A percentile compares a stretch with the other conserved stretches of the same genome.
Evolutionary conservation across 2,888 invertebrate genomes (phyloP).

Genomic region (Hybos culiciformis): DNA sequence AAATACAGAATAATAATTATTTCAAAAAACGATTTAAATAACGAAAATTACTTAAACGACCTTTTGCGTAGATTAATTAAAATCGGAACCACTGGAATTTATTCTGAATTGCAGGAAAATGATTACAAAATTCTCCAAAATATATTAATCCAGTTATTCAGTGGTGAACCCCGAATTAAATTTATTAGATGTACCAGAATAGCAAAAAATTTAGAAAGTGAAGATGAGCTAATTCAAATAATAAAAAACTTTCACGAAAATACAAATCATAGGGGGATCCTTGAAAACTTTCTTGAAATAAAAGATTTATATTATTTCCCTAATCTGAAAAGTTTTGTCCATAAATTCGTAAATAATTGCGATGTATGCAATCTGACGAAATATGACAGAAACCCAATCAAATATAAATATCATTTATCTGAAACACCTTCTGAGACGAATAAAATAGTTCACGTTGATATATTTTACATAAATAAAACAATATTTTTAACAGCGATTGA

Average conservation of each 20-base stretch:
- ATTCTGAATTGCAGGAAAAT: neutral
- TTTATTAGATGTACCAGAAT: too few species aligned
- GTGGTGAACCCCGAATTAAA: too few species aligned
- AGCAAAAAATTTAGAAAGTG: too few species aligned
- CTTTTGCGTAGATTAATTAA: neutral
- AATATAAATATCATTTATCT: neutral
- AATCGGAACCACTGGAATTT: neutral
- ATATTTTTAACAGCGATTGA: too few species aligned
- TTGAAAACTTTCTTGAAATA: neutral
- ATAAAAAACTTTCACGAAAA: neutral
- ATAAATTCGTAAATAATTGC: neutral
- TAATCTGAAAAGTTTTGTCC: neutral
- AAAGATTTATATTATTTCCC: neutral
- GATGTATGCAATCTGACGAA: neutral
- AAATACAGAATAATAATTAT: neutral
- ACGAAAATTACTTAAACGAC: slow-evolving; percentile 1
- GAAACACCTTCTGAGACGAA: neutral
- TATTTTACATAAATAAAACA: neutral
- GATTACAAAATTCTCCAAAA: neutral
- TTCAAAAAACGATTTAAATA: neutral
- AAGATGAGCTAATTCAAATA: neutral
- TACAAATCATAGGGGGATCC: neutral
- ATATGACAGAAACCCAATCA: neutral
- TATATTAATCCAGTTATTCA: slow-evolving; percentile 1
- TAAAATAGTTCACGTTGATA: neutral